phyloP scores from a whole-genome alignment of 1,140 invertebrate genomes.

The Belonocnema kinseyi region DNA sequence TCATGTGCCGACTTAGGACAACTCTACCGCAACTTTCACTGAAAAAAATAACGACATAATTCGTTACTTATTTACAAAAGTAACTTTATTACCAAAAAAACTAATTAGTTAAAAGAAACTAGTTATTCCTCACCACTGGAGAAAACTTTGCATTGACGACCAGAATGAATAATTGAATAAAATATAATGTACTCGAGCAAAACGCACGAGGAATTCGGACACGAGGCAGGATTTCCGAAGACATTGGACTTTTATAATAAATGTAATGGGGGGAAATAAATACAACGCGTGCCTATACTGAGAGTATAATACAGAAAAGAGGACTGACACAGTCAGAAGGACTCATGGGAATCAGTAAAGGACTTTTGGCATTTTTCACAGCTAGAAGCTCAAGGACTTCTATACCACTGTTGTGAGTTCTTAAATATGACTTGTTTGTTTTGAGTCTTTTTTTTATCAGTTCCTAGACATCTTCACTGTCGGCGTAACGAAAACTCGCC shows the following conservation, averaged over 20 bases:
- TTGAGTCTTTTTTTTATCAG: not conserved
- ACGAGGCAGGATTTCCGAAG: conserved; percentile 57
- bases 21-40: too few species aligned
- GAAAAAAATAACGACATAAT: not conserved
- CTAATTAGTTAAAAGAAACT: too few species aligned
- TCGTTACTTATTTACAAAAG: not conserved
- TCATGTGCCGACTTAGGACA: too few species aligned
- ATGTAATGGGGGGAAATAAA: conserved; percentile 69
- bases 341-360: conserved; percentile 41
- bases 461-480: conserved; percentile 39
- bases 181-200: conserved; percentile 1
- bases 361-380: conserved; percentile 52
- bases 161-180: not conserved
- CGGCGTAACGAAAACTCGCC: conserved; percentile 54
- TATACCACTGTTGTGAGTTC: conserved; percentile 7
- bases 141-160: conserved; percentile 13
- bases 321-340: conserved; percentile 46
- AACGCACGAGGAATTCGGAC: conserved; percentile 33
- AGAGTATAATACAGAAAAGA: conserved; percentile 67
- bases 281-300: conserved; percentile 70
- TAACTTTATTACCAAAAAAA: too few species aligned
- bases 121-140: too few species aligned
- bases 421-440: not conserved
- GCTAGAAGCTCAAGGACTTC: conserved; percentile 30
- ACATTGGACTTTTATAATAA: conserved; percentile 60